Conservation (phyloP, 2,797 vertebrate species). For the Danio choprae region DNA sequence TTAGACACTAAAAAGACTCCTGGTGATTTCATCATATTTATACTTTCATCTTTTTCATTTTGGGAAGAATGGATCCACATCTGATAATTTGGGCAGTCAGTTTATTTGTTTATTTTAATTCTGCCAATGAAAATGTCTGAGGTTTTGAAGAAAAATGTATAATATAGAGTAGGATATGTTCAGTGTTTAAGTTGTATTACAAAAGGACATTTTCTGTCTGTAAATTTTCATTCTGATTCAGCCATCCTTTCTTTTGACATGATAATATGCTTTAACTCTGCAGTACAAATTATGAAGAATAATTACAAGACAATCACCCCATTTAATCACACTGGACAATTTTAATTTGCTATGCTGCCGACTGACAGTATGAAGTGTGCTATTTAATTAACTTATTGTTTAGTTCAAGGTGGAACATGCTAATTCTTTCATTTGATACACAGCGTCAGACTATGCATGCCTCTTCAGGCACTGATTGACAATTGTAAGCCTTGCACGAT, state of each 20-base stretch:
- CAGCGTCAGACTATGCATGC: constrained; percentile 10
- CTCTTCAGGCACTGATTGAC: constrained; percentile 34
- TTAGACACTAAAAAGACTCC: too few relatives aligned
- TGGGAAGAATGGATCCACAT: too few relatives aligned
- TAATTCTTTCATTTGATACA: constrained; percentile 23
- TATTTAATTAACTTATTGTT: constrained; percentile 50
- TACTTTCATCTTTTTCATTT: too few relatives aligned
- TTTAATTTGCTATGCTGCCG: constrained; percentile 52
- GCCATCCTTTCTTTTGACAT: constrained; percentile 6
- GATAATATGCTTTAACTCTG: constrained; percentile 21
- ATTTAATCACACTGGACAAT: constrained; percentile 53
- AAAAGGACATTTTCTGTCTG: background rate
- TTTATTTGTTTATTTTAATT: background rate
- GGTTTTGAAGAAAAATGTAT: too few relatives aligned
- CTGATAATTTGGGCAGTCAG: too few relatives aligned
- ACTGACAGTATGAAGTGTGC: constrained; percentile 37
- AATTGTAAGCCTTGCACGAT: background rate
- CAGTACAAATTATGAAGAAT: constrained; percentile 45
- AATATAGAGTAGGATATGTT: background rate
- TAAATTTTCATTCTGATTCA: constrained; percentile 14
- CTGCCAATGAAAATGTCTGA: background rate
- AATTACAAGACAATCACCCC: constrained; percentile 54
- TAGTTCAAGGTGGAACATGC: constrained; percentile 24
- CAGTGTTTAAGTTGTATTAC: background rate
- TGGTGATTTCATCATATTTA: too few relatives aligned